phyloP scores from a whole-genome alignment of 2,113 vertebrate genomes.

The Podarcis muralis region DNA sequence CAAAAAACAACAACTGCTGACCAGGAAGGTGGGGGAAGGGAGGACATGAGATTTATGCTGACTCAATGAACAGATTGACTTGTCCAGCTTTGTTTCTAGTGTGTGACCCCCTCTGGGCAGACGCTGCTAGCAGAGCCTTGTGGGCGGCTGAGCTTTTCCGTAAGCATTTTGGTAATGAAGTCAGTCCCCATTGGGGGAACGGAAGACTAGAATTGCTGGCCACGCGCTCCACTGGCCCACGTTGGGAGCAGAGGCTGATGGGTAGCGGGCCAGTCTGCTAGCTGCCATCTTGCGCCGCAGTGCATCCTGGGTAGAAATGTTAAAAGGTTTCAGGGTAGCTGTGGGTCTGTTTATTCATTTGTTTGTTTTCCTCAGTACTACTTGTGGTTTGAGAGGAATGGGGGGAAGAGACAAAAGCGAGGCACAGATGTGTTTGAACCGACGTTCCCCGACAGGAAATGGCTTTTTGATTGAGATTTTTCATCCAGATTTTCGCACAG shows the following conservation, averaged over 20 bases:
- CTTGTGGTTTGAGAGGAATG: background rate
- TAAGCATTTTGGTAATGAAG: background rate
- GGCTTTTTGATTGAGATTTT: background rate
- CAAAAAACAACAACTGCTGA: background rate
- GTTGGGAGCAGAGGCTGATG: background rate
- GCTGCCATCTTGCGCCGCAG: too few relatives aligned
- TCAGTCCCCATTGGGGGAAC: too few relatives aligned
- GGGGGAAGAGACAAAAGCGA: background rate
- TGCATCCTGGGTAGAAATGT: background rate
- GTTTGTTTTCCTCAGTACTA: background rate
- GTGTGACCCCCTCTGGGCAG: background rate
- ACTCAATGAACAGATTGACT: background rate
- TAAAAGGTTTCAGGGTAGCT: background rate
- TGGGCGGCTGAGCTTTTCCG: background rate
- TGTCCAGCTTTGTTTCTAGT: background rate
- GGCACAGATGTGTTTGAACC: background rate
- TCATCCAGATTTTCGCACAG: background rate
- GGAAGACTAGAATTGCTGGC: background rate
- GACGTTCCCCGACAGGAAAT: background rate
- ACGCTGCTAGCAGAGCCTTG: background rate
- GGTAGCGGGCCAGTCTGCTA: background rate
- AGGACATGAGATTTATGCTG: background rate
- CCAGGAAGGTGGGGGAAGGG: background rate
- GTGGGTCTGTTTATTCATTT: background rate
- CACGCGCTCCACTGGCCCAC: background rate